Evolutionary conservation across 1,140 invertebrate species (phyloP), one percentile per base, ranked within the genome.

Genomic region (Palaemon carinicauda): DNA sequence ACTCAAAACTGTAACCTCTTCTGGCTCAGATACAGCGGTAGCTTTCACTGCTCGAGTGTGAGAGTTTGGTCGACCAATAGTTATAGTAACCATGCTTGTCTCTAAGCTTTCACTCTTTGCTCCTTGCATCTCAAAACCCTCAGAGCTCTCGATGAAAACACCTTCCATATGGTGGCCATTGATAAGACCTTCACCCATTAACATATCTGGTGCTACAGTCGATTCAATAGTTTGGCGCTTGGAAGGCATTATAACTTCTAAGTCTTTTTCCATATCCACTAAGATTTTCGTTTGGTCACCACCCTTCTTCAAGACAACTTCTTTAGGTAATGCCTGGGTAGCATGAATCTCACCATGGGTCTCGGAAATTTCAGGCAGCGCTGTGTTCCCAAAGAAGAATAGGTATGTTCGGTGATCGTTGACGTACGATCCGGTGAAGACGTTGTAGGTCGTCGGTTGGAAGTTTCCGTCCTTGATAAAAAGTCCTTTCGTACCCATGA

Each of bases 321-420:
- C 80, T 7, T 50, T 79, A 31, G 83, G 79, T 54, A 54, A 50
- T n/a, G 52, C 78, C 27, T 88, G 53, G 33, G 69, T 53, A 29
- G 65, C 31, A 0, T 41, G n/a, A 0, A 33, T 53, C 27, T 87
- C 78, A 24, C 80, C 80, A 15, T 50, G 85, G 19, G 88, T 56
- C 15, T 85, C 79, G 53, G 90, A 84, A 19, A 1, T n/a, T 73
- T 41, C 54, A 31, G 87, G 88, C 19, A 86, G 52, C 17, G 87
- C 90, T 3, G 90, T 90, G 60, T 91, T 91, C 19, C 90, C 91
- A 88, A 91, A 91, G 88, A 91, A 91, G 88, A 91, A 91, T 14
- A 90, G 87, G 79, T 90, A 91, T 7, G 91, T 91, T 60, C 91
- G 91, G 10, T 82, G 82, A 74, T 90, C 88, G 85, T 90, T 90